Evolutionary conservation across 2,888 invertebrate genomes (phyloP).

Genomic region (Cecidostiba fungosa): DNA sequence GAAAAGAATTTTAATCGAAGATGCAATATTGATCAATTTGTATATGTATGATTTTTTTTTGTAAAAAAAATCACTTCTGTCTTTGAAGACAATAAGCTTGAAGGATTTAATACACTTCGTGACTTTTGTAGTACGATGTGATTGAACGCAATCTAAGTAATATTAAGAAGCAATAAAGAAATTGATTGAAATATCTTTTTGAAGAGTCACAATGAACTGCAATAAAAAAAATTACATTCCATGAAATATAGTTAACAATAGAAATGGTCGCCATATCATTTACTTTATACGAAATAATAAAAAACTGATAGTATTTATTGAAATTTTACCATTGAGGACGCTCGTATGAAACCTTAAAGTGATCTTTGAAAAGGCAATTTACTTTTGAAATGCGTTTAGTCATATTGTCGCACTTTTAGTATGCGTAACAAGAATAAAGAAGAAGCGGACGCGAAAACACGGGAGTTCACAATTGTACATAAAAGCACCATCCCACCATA

Average conservation of each 20-base stretch:
- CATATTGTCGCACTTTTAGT: background rate
- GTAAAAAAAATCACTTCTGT: conserved; percentile 40
- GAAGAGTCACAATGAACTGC: conserved; percentile 15
- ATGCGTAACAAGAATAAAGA: conserved; percentile 47
- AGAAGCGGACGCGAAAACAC: conserved; percentile 69
- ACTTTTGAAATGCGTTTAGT: conserved; percentile 38
- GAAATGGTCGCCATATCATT: conserved; percentile 8
- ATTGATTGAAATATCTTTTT: conserved; percentile 35
- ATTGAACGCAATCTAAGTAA: conserved; percentile 23
- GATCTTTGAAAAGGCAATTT: conserved; percentile 42
- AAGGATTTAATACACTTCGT: conserved; percentile 1
- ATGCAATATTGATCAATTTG: conserved; percentile 30
- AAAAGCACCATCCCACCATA: conserved; percentile 78
- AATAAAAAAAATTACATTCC: conserved; percentile 34
- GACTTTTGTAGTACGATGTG: conserved; percentile 20
- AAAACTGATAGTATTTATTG: conserved; percentile 38
- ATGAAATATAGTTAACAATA: conserved; percentile 18
- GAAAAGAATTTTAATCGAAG: conserved; percentile 16
- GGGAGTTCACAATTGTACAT: conserved; percentile 78
- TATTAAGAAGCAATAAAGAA: conserved; percentile 51
- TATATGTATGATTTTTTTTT: conserved; percentile 14
- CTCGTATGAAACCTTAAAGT: conserved; percentile 33
- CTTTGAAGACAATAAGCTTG: conserved; percentile 48
- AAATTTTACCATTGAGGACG: background rate
- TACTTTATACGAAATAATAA: conserved; percentile 20